These are phyloP conservation scores for Alcedo quadribrachys DNA, from an alignment of 2,797 vertebrate species.

Conservation along the genomic window DNA sequence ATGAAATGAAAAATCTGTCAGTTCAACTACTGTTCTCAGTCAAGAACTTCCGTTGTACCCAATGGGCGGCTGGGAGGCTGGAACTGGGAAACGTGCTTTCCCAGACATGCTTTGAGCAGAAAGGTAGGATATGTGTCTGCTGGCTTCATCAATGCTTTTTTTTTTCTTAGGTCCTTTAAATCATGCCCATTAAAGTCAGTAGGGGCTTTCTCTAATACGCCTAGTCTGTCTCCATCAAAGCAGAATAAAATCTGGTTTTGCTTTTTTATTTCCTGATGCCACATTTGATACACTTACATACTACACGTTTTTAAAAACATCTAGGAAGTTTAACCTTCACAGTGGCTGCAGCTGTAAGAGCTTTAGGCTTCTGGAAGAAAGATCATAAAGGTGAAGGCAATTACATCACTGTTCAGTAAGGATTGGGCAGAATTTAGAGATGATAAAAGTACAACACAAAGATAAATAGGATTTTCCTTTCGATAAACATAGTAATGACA, in stretches of 20 bases:
- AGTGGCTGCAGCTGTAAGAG: not conserved
- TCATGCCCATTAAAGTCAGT: not conserved
- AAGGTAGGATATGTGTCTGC: not conserved
- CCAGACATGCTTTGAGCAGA: not conserved
- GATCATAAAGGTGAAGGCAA: not conserved
- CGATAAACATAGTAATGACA: not conserved
- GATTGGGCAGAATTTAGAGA: not conserved
- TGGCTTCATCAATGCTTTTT: not conserved
- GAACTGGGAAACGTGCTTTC: not conserved
- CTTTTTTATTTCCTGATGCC: not conserved
- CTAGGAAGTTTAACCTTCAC: not conserved
- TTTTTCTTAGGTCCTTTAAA: not conserved
- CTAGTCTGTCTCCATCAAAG: not conserved
- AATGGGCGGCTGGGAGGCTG: not conserved
- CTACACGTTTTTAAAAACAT: not conserved
- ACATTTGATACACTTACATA: not conserved
- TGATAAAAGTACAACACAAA: not conserved
- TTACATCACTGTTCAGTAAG: not conserved
- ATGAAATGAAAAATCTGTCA: not conserved
- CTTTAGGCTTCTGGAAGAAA: not conserved
- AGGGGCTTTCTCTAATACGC: not conserved
- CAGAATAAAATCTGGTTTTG: not conserved
- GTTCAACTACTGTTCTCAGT: conserved; percentile 1
- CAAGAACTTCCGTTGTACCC: not conserved
- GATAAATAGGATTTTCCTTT: not conserved